These are phyloP conservation scores for Choristoneura rosaceana DNA, from an alignment of 2,888 invertebrate species.

Conservation along the genomic window DNA sequence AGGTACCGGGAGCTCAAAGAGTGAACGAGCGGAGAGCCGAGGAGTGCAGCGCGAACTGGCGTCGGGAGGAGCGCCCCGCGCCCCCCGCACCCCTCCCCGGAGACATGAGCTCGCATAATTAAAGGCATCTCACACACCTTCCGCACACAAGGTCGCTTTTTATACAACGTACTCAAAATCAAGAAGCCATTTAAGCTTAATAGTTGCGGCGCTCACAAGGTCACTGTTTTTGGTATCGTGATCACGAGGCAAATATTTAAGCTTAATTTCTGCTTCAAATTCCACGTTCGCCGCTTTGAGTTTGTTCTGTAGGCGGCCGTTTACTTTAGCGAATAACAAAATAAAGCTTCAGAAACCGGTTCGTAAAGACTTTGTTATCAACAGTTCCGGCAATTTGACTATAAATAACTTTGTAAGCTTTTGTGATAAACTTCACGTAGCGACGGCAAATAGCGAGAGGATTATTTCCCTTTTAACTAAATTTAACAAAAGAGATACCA, in stretches of 20 bases:
- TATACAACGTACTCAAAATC: slow-evolving; percentile 14
- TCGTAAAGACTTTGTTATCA: slow-evolving; percentile 12
- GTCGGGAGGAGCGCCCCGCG: slow-evolving; percentile 57
- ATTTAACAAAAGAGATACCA: no score
- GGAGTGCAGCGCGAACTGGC: slow-evolving; percentile 82
- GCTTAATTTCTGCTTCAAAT: neutral
- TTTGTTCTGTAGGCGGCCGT: neutral
- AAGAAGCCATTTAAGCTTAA: slow-evolving; percentile 9
- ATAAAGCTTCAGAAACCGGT: slow-evolving; percentile 5
- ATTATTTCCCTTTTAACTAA: neutral
- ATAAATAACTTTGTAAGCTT: slow-evolving; percentile 17
- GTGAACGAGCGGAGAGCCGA: slow-evolving; percentile 77
- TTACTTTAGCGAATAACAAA: neutral
- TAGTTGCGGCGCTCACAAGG: slow-evolving; percentile 8
- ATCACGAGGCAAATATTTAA: neutral
- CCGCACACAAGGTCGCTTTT: slow-evolving; percentile 74
- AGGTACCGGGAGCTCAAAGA: slow-evolving; percentile 79
- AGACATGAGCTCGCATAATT: slow-evolving; percentile 82
- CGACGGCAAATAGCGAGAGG: neutral
- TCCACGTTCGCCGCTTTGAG: neutral
- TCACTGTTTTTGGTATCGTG: neutral
- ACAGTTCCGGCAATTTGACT: slow-evolving; percentile 4
- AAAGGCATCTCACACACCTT: slow-evolving; percentile 78
- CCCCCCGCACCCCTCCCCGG: slow-evolving; percentile 61
- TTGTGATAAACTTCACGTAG: slow-evolving; percentile 14